Evolutionary conservation across 2,797 vertebrate genomes (phyloP), one percentile per base, ranked within the genome.

Genomic region (Sus cebifrons): DNA sequence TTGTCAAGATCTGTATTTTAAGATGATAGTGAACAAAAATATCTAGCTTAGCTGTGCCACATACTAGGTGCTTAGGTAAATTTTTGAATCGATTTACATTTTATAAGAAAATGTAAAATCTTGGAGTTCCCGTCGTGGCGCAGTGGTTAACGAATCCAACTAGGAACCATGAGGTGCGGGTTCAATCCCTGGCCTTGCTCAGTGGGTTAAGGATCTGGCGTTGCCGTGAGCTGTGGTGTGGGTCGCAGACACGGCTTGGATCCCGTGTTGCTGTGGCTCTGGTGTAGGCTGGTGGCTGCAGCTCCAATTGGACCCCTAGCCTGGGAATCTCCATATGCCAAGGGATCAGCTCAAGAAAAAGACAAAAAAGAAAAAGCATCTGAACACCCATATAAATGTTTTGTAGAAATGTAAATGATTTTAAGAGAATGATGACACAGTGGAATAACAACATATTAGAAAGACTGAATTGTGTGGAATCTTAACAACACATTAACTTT

Each of bases 401-500:
- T 74, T 86, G 5, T 96, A 71, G 85, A 96, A 60, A 20, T 60
- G 6, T 49, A 70, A 85, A 79, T 56, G 25, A 16, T 40, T 92
- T 83, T 44, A 92, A 95, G 58, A 96, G 27, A 96, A 84, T 87
- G 20, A 91, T 21, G 32, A 84, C 16, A 60, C 15, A 73, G 12
- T 58, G 6, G 17, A 91, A 68, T 94, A 85, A 77, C 18, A 44
- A n/a, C n/a, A 1, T 62, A 36, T 86, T 89, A 81, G 60, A 67
- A 91, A 78, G 92, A 89, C 64, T 5, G 32, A 44, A 23, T 79
- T 77, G 54, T 67, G 15, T 86, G 56, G 25, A 73, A 68, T 94
- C 88, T 96, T 89, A n/a, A 86, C 81, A 96, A 54, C 21, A 73
- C 9, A 65, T 56, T 96, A 94, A 71, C 62, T 83, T 91, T 79